phyloP scores from a whole-genome alignment of 2,797 vertebrate genomes.

The Eutrigla gurnardus region DNA sequence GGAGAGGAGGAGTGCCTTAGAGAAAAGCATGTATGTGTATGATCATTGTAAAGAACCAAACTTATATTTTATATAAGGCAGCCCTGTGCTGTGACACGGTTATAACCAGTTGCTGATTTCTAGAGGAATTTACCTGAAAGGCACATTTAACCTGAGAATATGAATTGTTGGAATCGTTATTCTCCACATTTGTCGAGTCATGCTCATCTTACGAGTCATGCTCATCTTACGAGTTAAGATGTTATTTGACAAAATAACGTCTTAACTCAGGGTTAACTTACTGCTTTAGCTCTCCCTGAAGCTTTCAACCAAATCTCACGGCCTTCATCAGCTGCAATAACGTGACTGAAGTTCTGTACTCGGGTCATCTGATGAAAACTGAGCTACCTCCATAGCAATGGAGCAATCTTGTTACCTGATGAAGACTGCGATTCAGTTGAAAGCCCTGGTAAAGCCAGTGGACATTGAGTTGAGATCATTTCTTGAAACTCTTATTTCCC shows the following conservation, averaged over 20 bases:
- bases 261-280: neutral
- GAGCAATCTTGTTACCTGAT: neutral
- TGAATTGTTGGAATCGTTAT: neutral
- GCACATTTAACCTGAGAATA: neutral
- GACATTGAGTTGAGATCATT: neutral
- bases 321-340: neutral
- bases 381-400: neutral
- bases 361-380: slow-evolving; percentile 7
- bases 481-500: neutral
- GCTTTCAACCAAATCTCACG: neutral
- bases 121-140: neutral
- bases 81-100: neutral
- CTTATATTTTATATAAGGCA: slow-evolving; percentile 3
- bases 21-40: slow-evolving; percentile 92
- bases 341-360: neutral
- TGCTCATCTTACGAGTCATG: neutral
- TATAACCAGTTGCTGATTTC: neutral
- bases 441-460: neutral
- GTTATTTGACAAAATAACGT: neutral
- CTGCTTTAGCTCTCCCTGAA: neutral
- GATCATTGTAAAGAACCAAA: slow-evolving; percentile 5
- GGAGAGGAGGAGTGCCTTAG: slow-evolving; percentile 89
- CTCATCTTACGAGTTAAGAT: too few relatives aligned
- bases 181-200: neutral
- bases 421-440: neutral